A percentile compares a stretch with the other conserved stretches of the same genome.
Conservation (phyloP, 1,140 invertebrate genomes). For the Drosophila dunni region DNA sequence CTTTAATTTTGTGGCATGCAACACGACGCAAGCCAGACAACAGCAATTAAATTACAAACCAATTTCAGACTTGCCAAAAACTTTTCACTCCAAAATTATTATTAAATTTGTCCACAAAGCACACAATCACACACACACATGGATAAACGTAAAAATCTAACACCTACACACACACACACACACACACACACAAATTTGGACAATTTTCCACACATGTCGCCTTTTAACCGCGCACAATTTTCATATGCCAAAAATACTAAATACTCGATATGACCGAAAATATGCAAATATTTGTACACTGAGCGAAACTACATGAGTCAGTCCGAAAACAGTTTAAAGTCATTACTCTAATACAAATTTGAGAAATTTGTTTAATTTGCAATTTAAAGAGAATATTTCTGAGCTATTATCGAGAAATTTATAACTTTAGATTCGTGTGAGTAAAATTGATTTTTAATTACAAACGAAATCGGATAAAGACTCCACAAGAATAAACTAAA, state of each 20-base stretch:
- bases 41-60: conserved; percentile 77
- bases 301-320: conserved; percentile 3
- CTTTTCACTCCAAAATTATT: conserved; percentile 60
- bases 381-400: no score
- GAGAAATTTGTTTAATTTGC: no score
- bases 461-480: no score
- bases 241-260: conserved; percentile 81
- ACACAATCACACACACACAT: conserved; percentile 19
- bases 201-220: conserved; percentile 64
- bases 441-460: no score
- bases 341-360: no score
- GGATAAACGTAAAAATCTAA: conserved; percentile 14
- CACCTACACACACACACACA: conserved; percentile 7
- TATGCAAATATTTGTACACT: conserved; percentile 56
- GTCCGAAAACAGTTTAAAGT: background rate
- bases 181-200: conserved; percentile 8
- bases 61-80: conserved; percentile 60
- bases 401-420: no score
- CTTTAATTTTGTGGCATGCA: conserved; percentile 50
- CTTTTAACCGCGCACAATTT: conserved; percentile 79
- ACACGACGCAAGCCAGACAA: conserved; percentile 25
- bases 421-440: no score
- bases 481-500: no score
- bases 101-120: conserved; percentile 65
- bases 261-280: conserved; percentile 72